Evolutionary conservation across 1,140 invertebrate species (phyloP), one percentile per base, ranked within the genome.

Genomic region (Calosoma granatense): DNA sequence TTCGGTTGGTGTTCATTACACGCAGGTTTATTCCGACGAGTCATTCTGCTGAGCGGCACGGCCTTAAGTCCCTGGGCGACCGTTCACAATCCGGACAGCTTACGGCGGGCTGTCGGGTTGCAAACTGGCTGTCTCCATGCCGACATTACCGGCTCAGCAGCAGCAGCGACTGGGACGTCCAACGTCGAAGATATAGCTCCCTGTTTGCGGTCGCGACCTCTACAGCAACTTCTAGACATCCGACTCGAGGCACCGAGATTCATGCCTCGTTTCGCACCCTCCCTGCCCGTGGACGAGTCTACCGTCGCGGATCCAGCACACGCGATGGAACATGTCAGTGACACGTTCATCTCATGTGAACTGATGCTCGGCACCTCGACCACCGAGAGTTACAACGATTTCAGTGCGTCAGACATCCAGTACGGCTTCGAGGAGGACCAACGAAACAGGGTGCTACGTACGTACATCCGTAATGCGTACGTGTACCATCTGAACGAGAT

Each of bases 401-500:
- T 86, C 66, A 83, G 75, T 66, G 81, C 81, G 55, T 77, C 83
- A 26, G 84, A 86, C 55, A 80, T 87, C 4, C 75, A 82, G 56
- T 81, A 80, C 63, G 85, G 85, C 3, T 82, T 87, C 61, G 84
- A 86, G 61, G 81, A 84, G 55, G 82, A 85, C 54, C 80, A 84
- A 56, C 75, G 82, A 51, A 83, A 84, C 61, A 76, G 81, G 11
- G 76, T 86, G 51, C 72, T 85, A 20, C 78, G 88, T 17, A 92
- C 90, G 1, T 85, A 90, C 68, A 81, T 87, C 21, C 77, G 90
- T 58, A 94, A 93, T 76, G 78, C 87, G n/a, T 90, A 84, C 75
- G 78, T 81, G 17, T 90, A 83, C 67, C 89, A 93, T 68, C 77
- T 89, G 59, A 89, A 91, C 71, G 90, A 94, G 72, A 92, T 94